These are phyloP conservation scores for Stenoptilia bipunctidactyla DNA, from an alignment of 2,888 invertebrate species.

Conservation along the genomic window DNA sequence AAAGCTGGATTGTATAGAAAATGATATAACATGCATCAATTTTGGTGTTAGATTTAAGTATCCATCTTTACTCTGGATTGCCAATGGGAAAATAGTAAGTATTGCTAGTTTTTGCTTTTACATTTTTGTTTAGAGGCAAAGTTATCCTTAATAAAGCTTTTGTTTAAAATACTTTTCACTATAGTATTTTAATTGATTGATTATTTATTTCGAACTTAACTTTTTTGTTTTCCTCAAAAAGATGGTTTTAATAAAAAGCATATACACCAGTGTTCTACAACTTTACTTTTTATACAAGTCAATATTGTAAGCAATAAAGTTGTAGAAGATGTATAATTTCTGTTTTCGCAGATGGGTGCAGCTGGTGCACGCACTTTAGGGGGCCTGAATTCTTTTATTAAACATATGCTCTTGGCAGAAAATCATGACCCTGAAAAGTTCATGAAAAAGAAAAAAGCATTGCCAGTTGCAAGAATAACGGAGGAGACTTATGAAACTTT, in stretches of 20 bases:
- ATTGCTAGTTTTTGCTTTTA: not conserved
- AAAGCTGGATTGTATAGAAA: slow-evolving; percentile 88
- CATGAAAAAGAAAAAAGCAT: slow-evolving; percentile 53
- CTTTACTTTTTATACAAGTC: too few relatives aligned
- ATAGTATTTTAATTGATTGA: too few relatives aligned
- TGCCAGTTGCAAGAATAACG: slow-evolving; percentile 74
- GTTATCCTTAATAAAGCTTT: too few relatives aligned
- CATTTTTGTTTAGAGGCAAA: too few relatives aligned
- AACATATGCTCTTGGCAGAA: slow-evolving; percentile 73
- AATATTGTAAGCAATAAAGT: too few relatives aligned
- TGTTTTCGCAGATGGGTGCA: slow-evolving; percentile 75
- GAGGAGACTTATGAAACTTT: slow-evolving; percentile 80
- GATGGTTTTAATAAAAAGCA: too few relatives aligned
- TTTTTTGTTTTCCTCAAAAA: too few relatives aligned
- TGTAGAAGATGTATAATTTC: too few relatives aligned
- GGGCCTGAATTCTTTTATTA: slow-evolving; percentile 78
- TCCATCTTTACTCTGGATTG: slow-evolving; percentile 89
- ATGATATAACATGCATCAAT: slow-evolving; percentile 80
- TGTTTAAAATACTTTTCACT: too few relatives aligned
- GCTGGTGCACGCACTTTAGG: slow-evolving; percentile 78
- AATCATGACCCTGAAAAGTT: slow-evolving; percentile 61
- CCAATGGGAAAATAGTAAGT: slow-evolving; percentile 84
- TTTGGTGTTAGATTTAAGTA: slow-evolving; percentile 86
- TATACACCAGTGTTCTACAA: too few relatives aligned
- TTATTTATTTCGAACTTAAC: too few relatives aligned